phyloP scores from a whole-genome alignment of 2,888 invertebrate genomes.

The Tridacna crocea region DNA sequence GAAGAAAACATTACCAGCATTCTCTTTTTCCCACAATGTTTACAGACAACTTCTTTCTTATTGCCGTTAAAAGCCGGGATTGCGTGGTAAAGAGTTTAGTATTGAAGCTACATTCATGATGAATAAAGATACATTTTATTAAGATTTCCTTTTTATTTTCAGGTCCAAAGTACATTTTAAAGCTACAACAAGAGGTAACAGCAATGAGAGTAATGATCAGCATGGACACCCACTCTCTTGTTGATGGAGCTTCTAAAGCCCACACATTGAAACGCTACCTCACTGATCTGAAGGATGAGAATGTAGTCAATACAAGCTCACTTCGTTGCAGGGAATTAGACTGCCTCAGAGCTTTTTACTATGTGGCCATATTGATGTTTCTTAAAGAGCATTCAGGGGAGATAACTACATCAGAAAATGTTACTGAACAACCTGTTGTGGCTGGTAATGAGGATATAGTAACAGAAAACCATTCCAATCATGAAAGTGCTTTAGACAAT shows the following conservation, averaged over 20 bases:
- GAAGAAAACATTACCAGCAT: too few relatives aligned
- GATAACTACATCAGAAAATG: neutral
- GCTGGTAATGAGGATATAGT: neutral
- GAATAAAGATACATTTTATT: too few relatives aligned
- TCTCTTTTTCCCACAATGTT: too few relatives aligned
- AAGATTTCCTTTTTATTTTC: too few relatives aligned
- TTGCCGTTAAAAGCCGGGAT: too few relatives aligned
- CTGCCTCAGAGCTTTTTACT: constrained; percentile 79
- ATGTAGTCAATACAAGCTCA: constrained; percentile 69
- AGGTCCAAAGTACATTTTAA: constrained; percentile 80
- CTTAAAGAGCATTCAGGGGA: constrained; percentile 55
- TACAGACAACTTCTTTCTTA: too few relatives aligned
- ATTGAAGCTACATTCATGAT: too few relatives aligned
- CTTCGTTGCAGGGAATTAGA: constrained; percentile 77
- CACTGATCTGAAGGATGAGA: constrained; percentile 76
- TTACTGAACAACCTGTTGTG: neutral
- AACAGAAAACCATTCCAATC: neutral
- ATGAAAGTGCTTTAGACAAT: neutral
- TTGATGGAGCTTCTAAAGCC: constrained; percentile 74
- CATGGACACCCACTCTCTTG: constrained; percentile 74
- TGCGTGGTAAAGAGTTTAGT: too few relatives aligned
- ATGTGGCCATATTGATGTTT: constrained; percentile 73
- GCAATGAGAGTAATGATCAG: constrained; percentile 78
- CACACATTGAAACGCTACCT: constrained; percentile 75
- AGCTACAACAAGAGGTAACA: constrained; percentile 79